Evolutionary conservation across 2,113 vertebrate species (phyloP).

Genomic region (Notarius quadriscutis): DNA sequence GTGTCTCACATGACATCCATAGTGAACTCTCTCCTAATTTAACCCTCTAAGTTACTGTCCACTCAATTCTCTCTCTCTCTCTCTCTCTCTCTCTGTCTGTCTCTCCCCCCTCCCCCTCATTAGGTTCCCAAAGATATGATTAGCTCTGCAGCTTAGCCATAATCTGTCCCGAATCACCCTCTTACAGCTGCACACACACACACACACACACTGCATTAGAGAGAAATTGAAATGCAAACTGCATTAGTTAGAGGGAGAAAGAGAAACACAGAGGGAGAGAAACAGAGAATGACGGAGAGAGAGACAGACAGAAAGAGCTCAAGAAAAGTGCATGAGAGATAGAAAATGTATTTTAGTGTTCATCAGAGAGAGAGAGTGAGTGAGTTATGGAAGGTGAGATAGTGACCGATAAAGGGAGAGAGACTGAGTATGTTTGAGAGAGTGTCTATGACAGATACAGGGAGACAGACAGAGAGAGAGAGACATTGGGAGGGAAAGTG

Average conservation of each 20-base stretch:
- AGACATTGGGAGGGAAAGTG: background rate
- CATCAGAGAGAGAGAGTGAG: background rate
- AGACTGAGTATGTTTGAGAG: background rate
- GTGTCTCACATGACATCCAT: background rate
- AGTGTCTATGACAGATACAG: background rate
- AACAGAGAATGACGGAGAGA: slow-evolving; percentile 5
- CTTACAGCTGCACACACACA: slow-evolving; percentile 45
- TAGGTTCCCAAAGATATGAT: slow-evolving; percentile 57
- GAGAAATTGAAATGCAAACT: background rate
- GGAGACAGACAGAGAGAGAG: background rate
- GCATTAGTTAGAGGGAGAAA: slow-evolving; percentile 1
- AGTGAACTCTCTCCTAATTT: background rate
- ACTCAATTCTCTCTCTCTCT: background rate
- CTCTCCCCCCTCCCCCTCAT: slow-evolving; percentile 67
- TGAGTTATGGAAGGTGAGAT: background rate
- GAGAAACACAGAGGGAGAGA: background rate
- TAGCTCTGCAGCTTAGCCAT: slow-evolving; percentile 59
- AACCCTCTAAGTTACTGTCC: background rate
- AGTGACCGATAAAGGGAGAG: slow-evolving; percentile 16
- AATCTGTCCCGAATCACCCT: slow-evolving; percentile 61
- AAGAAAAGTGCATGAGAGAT: slow-evolving; percentile 24
- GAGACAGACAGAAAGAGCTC: slow-evolving; percentile 4
- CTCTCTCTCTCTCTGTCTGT: background rate
- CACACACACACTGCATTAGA: background rate
- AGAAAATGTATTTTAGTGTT: background rate